These are phyloP conservation scores for Acanthisitta chloris DNA, from an alignment of 2,113 vertebrate species.

Conservation along the genomic window DNA sequence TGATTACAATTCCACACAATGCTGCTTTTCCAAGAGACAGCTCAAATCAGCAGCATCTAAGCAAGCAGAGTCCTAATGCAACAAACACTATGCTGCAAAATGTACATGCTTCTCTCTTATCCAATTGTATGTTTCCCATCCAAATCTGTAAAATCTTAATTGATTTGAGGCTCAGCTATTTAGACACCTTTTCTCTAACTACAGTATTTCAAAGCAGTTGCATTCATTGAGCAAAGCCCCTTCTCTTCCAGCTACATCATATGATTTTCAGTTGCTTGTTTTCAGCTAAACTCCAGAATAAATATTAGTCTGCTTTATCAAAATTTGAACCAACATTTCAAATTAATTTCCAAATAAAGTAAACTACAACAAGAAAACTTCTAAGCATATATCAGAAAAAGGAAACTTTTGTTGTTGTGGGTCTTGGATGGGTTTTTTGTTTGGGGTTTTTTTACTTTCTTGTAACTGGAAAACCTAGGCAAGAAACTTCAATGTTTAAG, in stretches of 20 bases:
- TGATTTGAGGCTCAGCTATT: not conserved
- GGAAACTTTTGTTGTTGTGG: not conserved
- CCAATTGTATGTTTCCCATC: not conserved
- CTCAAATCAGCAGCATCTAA: not conserved
- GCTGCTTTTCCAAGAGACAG: not conserved
- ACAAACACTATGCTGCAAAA: not conserved
- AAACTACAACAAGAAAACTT: not conserved
- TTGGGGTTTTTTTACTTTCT: not conserved
- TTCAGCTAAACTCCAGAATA: not conserved
- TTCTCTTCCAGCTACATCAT: not conserved
- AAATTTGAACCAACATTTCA: not conserved
- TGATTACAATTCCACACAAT: not conserved
- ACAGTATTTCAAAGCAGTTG: not conserved
- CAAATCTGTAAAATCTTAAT: not conserved
- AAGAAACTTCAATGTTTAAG: not conserved
- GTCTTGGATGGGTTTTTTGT: no score
- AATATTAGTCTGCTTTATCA: not conserved
- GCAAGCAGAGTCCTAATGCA: not conserved
- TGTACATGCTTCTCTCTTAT: not conserved
- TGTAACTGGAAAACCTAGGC: not conserved
- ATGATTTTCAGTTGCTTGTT: not conserved
- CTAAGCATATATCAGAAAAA: not conserved
- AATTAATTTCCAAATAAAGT: not conserved
- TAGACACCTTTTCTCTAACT: not conserved
- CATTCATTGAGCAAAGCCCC: not conserved